Evolutionary conservation across 2,888 invertebrate species (phyloP), one percentile per base, ranked within the genome.

Genomic region (Esperia sulphurella): DNA sequence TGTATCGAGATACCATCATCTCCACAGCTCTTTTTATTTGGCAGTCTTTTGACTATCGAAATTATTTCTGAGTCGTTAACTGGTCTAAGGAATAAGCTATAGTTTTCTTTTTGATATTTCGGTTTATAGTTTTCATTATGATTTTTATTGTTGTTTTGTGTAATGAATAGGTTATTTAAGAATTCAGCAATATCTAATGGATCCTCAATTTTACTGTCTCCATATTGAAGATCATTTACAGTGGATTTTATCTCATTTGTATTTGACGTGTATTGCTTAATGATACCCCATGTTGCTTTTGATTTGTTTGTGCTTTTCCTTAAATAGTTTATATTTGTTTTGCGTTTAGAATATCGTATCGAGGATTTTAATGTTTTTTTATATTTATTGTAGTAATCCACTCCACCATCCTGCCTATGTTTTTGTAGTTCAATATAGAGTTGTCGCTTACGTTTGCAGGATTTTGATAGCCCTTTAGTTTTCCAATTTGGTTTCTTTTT

Each of bases 21-120:
- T 7, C 59, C 49, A 54, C 50, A 3, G 54, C 51, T 49, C 54
- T 61, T 40, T 41, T 54, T 12, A 43, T 14, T 14, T 53, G 57
- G 10, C 53, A 33, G 0, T 46, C 46, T 21, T 46, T 52, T 41
- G 21, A 35, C 31, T n/a, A 46, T 41, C 35, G n/a, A 39, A 5
- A 3, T 14, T 5, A 39, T 39, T 39, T 39, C 39, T 4, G 8
- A 8, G 3, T 14, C 39, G 14, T 39, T 14, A 14, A 39, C 39
- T 39, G 39, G 39, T 14, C 1, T 39, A 1, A 14, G 14, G 8
- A 14, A 39, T 1, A 39, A 14, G 8, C 39, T 39, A 9, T 39
- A 1, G 6, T 14, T 39, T 14, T n/a, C 8, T 9, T 7, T 39
- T 1, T 39, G 1, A 14, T 14, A 14, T 4, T 14, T 4, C 6